Conservation (phyloP, 2,888 invertebrate species). For the Heliconius ismenius region DNA sequence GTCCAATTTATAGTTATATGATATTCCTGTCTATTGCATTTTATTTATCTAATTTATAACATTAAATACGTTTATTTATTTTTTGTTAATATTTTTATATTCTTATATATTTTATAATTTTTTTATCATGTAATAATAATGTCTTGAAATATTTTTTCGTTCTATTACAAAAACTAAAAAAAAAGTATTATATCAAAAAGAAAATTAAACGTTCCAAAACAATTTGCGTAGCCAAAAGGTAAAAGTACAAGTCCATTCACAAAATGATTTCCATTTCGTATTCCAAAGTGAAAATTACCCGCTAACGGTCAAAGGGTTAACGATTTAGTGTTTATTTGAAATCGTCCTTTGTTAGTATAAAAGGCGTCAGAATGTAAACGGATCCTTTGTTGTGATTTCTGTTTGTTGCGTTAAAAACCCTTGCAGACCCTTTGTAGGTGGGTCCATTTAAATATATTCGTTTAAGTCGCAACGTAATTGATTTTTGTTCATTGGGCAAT, state of each 20-base stretch:
- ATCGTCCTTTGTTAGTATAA: conserved; percentile 80
- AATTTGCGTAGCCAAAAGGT: conserved; percentile 1
- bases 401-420: conserved; percentile 52
- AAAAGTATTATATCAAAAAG: neutral
- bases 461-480: neutral
- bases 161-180: too few relatives aligned
- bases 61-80: neutral
- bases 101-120: neutral
- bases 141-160: too few relatives aligned
- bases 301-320: conserved; percentile 80
- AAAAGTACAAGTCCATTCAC: conserved; percentile 56
- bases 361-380: conserved; percentile 79
- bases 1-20: neutral
- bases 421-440: conserved; percentile 36
- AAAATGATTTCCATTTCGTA: conserved; percentile 78
- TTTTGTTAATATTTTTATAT: neutral
- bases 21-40: neutral
- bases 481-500: neutral
- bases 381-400: conserved; percentile 76
- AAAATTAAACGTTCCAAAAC: neutral
- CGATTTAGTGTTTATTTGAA: conserved; percentile 80
- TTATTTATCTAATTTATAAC: neutral
- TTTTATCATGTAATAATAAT: too few relatives aligned
- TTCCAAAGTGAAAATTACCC: conserved; percentile 79
- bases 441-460: conserved; percentile 26